Conservation (phyloP, 1,140 invertebrate genomes). For the Leucophenga varia region DNA sequence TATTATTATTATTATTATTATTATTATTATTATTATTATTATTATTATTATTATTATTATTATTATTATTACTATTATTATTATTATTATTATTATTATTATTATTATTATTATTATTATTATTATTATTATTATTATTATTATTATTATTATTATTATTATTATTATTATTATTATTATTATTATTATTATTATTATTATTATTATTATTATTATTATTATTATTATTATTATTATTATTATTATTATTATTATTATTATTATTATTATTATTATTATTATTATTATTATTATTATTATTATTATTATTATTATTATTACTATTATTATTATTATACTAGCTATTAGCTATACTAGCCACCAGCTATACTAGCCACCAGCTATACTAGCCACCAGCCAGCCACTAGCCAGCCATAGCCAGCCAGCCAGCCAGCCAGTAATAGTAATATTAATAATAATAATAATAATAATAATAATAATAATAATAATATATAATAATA, state of each 20-base stretch:
- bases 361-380: no score
- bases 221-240: neutral
- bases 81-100: neutral
- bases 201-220: neutral
- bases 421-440: no score
- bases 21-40: neutral
- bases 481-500: no score
- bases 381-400: no score
- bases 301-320: neutral
- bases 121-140: neutral
- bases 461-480: no score
- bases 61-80: neutral
- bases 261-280: neutral
- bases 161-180: neutral
- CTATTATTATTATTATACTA: neutral
- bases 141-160: neutral
- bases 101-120: neutral
- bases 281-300: neutral
- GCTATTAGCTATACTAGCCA: no score
- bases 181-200: neutral
- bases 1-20: neutral
- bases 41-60: neutral
- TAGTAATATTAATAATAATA: no score
- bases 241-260: neutral
- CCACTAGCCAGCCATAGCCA: no score